A percentile compares a stretch with the other conserved stretches of the same genome.
Evolutionary conservation across 2,797 vertebrate genomes (phyloP).

Genomic region (Chloroceryle inda): DNA sequence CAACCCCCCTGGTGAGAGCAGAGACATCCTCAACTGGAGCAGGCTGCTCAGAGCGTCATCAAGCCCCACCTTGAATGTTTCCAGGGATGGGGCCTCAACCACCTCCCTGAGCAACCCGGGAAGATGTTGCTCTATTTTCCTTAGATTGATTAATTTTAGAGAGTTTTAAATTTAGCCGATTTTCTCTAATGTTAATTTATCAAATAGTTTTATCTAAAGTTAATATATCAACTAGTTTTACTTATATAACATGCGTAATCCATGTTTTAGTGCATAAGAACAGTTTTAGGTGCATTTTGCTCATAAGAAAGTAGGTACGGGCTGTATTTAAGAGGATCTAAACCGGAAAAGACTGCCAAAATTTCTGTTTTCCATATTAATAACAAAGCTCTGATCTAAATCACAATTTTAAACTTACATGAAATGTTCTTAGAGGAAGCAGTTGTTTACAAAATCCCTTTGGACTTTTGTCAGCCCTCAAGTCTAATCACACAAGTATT

Average conservation of each 20-base stretch:
- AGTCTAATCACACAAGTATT: background rate
- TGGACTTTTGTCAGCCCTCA: background rate
- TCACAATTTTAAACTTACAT: background rate
- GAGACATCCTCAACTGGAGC: too few relatives aligned
- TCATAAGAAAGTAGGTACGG: background rate
- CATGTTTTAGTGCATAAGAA: background rate
- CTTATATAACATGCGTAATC: background rate
- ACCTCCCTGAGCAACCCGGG: too few relatives aligned
- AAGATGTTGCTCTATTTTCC: background rate
- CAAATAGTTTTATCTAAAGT: background rate
- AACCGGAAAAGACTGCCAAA: background rate
- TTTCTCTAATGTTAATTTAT: background rate
- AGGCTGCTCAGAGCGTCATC: too few relatives aligned
- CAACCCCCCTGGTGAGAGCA: too few relatives aligned
- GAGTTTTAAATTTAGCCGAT: background rate
- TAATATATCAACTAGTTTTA: background rate
- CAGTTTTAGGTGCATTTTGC: background rate
- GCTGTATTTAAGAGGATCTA: background rate
- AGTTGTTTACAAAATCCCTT: background rate
- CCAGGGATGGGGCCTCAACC: too few relatives aligned
- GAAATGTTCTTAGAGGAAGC: background rate
- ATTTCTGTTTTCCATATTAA: background rate
- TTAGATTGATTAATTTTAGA: background rate
- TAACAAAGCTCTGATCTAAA: slow-evolving; percentile 1
- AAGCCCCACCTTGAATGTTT: too few relatives aligned